phyloP scores from a whole-genome alignment of 2,113 vertebrate genomes.

The Fukomys damarensis region DNA sequence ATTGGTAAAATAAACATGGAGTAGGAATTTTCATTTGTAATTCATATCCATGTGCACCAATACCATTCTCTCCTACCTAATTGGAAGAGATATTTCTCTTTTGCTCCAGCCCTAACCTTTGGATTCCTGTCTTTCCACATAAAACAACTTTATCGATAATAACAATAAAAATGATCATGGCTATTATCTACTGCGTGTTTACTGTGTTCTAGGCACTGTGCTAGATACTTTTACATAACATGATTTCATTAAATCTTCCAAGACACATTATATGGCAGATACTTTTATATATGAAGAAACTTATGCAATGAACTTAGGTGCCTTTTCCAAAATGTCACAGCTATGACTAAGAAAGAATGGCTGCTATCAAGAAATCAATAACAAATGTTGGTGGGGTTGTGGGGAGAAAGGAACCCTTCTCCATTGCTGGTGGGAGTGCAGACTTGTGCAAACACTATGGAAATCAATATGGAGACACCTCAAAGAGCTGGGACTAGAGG shows the following conservation, averaged over 20 bases:
- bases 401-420: too few relatives aligned
- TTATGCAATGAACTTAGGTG: background rate
- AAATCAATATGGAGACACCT: too few relatives aligned
- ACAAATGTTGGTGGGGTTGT: too few relatives aligned
- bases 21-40: conserved; percentile 25
- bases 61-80: background rate
- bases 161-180: background rate
- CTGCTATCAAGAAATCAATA: too few relatives aligned
- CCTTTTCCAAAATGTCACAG: background rate
- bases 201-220: background rate
- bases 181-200: background rate
- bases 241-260: background rate
- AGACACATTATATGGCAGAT: background rate
- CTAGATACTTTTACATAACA: background rate
- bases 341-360: background rate
- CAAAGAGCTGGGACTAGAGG: too few relatives aligned
- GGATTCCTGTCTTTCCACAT: conserved; percentile 12
- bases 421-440: too few relatives aligned
- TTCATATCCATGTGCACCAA: background rate
- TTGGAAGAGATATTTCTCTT: background rate
- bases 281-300: background rate
- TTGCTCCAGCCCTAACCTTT: background rate
- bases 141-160: background rate
- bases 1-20: conserved; percentile 8
- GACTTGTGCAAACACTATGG: too few relatives aligned